Evolutionary conservation across 2,797 vertebrate genomes (phyloP).

Genomic region (Varecia variegata): DNA sequence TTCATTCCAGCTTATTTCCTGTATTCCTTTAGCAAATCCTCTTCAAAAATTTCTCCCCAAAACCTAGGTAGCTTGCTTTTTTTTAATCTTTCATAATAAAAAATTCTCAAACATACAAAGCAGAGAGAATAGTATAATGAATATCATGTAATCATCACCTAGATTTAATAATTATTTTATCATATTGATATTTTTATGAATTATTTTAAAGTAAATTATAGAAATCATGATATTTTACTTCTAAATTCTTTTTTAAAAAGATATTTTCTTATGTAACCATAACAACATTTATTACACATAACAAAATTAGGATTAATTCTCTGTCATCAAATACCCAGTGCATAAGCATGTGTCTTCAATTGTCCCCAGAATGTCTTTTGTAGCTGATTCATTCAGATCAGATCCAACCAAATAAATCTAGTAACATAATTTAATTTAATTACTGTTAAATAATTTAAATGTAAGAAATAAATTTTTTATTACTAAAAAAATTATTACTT

Average conservation of each 20-base stretch:
- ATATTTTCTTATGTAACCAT: background rate
- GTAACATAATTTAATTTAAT: slow-evolving; percentile 13
- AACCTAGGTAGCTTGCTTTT: background rate
- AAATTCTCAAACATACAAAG: background rate
- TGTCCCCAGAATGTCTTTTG: slow-evolving; percentile 7
- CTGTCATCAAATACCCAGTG: background rate
- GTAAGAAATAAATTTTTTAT: slow-evolving; percentile 30
- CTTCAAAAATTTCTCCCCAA: background rate
- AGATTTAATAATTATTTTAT: slow-evolving; percentile 34
- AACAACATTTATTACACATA: background rate
- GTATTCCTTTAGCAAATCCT: background rate
- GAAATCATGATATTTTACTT: background rate
- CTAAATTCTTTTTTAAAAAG: slow-evolving; percentile 10
- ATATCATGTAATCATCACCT: background rate
- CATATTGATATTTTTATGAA: background rate
- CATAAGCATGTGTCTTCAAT: background rate
- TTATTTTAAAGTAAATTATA: slow-evolving; percentile 12
- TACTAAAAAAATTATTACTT: slow-evolving; percentile 26
- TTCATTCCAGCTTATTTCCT: background rate
- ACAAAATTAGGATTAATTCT: background rate
- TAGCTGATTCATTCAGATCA: background rate
- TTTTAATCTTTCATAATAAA: background rate
- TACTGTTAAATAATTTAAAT: slow-evolving; percentile 39
- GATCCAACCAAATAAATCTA: background rate
- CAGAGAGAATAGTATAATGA: background rate